Conservation (phyloP, 2,888 invertebrate species). For the Ophioninae sp. region DNA sequence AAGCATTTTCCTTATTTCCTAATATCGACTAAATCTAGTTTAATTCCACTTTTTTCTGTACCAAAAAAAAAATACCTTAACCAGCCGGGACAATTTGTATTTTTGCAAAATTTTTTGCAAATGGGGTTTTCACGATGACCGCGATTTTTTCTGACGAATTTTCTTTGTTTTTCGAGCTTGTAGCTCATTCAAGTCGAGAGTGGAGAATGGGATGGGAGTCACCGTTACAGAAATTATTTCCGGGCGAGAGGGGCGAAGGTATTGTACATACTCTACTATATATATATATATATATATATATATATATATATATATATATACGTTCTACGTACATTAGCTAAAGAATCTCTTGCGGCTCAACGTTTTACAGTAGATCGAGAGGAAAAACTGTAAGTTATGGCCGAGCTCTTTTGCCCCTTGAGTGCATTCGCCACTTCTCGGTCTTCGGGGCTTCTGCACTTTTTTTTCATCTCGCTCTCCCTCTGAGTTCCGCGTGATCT, state of each 20-base stretch:
- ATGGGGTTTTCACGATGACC: not conserved
- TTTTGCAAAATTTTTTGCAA: too few species aligned
- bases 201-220: conserved; percentile 30
- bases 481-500: not conserved
- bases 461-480: conserved; percentile 10
- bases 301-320: conserved; percentile 16
- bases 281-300: conserved; percentile 8
- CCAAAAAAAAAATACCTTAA: too few species aligned
- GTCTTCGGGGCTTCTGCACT: conserved; percentile 37
- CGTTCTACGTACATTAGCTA: conserved; percentile 51
- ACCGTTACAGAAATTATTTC: conserved; percentile 43
- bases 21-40: too few species aligned
- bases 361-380: conserved; percentile 48
- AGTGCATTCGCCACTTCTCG: conserved; percentile 52
- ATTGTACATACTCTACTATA: conserved; percentile 8
- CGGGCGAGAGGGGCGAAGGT: conserved; percentile 35
- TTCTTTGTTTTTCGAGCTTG: conserved; percentile 5
- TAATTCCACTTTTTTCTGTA: too few species aligned
- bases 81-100: too few species aligned
- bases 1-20: too few species aligned
- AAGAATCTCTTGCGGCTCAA: conserved; percentile 60
- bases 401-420: conserved; percentile 49
- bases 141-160: not conserved
- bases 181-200: conserved; percentile 15
- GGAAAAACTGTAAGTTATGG: conserved; percentile 57